Base-by-base conservation (phyloP, 2,888 invertebrate species). In the Stenurella melanura region DNA sequence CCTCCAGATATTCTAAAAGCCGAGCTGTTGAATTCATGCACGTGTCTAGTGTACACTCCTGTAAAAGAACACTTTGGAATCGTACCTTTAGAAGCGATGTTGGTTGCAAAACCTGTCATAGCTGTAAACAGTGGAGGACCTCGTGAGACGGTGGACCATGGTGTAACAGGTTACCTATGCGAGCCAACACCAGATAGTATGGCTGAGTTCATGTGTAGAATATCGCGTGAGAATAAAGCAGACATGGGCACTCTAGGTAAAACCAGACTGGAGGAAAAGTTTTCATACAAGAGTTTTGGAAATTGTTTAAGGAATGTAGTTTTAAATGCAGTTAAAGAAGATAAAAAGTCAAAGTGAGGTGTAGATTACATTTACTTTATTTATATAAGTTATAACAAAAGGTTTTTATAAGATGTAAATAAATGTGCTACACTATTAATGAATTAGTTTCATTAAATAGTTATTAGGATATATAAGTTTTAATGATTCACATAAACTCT, bases 21-120 rank as follows among this genome's bases (percentile, higher is more conserved):
- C 7, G 93, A 94, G 15, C 90, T 99, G 19, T 90, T 99, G n/a
- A 81, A 84, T 77, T 90, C 93, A 74, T 95, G 96, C 83, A 92
- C 93, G 73, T 95, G 96, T 80, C 90, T 99, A 19, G 87, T 99
- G 21, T 99, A 99, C 87, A 99, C 99, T 9, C 99, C 99, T 1
- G 93, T 95, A 2, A 96, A 96, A 88, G 99, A 99, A 89, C 99
- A 99, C 90, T 99, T 99, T 91, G 99, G 99, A 6, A 99, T 99
- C 85, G 99, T 99, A 10, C 99, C 99, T 0, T 91, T 99, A 72
- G 99, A 99, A 91, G 98, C 98, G 0, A 99, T 99, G 99, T 96
- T 96, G 87, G 94, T 95, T 87, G 92, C 93, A 4, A 96, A 96
- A 86, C 98, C 99, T 5, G 98, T 99, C 0, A 94, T 99, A 81